Evolutionary conservation across 2,888 invertebrate genomes (phyloP), one percentile per base, ranked within the genome.

Genomic region (Ceramica pisi): DNA sequence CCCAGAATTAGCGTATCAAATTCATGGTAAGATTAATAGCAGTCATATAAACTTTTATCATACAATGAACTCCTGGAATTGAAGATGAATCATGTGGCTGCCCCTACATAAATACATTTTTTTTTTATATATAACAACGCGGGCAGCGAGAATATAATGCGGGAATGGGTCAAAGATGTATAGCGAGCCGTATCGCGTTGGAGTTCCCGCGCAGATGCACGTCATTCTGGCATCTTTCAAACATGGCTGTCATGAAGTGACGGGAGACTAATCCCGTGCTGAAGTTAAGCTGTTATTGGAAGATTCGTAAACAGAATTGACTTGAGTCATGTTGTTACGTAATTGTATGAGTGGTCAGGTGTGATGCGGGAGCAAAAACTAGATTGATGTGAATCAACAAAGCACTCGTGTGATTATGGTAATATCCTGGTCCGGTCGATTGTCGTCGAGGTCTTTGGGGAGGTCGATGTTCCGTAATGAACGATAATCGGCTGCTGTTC

Each of bases 171-270:
- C 84, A 82, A 78, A 84, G 84, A 78, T 80, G 75, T 67, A 80
- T 73, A 50, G 63, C 69, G 65, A 74, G 56, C 57, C 61, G 59
- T 31, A 73, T 78, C 69, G 68, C 69, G 69, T 71, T 60, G 69
- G 69, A 57, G 65, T 81, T 81, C 78, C 78, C 87, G 83, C 83
- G 80, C 74, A 74, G 76, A 71, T 67, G 71, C 74, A 72, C 77
- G 78, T 83, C 84, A 79, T 46, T 69, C 31, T 86, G 80, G 84
- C 82, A 87, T 76, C 69, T 86, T 78, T 86, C 86, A 87, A 87
- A 87, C 71, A 83, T 81, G 64, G 77, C 79, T 76, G 71, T 70
- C 83, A 80, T 21, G 56, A 59, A 35, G 65, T 78, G 81, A 79
- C 75, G 71, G 79, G 59, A 72, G 61, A 71, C 56, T 57, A 83